Evolutionary conservation across 2,888 invertebrate species (phyloP), one percentile per base, ranked within the genome.

Genomic region (Buathra laborator): DNA sequence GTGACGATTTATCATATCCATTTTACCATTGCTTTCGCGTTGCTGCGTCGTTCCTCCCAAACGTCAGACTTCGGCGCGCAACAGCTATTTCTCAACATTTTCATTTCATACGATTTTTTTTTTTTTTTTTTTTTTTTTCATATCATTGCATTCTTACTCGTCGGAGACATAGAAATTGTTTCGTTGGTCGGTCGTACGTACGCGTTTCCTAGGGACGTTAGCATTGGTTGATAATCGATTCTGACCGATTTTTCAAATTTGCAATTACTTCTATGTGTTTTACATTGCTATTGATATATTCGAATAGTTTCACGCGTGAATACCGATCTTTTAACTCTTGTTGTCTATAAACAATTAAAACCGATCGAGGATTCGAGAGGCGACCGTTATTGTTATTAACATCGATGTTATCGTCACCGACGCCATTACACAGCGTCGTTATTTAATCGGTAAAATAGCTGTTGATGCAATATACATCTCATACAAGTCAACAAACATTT

Each of bases 161-260:
- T 9, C 37, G 37, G 37, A 37, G 37, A 37, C 37, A 37, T 9
- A 37, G 6, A 37, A 37, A 7, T 9, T 37, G 0, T 37, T 72
- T 72, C 72, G 32, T 72, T 53, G 56, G 14, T 74, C 46, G 48
- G 48, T 43, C 62, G 64, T 64, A 64, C 24, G 46, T 64, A 59
- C 19, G n/a, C 56, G 14, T 29, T n/a, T 68, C 2, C 12, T 48
- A n/a, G 14, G 48, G 48, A 48, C 37, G n/a, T 48, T 48, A 48
- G 14, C 48, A 48, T 48, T 48, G 12, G 12, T 48, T 48, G 12
- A 14, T 48, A 14, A 14, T 48, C 48, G n/a, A 12, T 12, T 10
- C 6, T 9, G 0, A 48, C n/a, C 9, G 48, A 12, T 48, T 48
- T 48, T 48, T 48, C n/a, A 37, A 37, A 37, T 48, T 48, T 48